Conservation (phyloP, 1,140 invertebrate genomes). For the Metopolophium dirhodum region DNA sequence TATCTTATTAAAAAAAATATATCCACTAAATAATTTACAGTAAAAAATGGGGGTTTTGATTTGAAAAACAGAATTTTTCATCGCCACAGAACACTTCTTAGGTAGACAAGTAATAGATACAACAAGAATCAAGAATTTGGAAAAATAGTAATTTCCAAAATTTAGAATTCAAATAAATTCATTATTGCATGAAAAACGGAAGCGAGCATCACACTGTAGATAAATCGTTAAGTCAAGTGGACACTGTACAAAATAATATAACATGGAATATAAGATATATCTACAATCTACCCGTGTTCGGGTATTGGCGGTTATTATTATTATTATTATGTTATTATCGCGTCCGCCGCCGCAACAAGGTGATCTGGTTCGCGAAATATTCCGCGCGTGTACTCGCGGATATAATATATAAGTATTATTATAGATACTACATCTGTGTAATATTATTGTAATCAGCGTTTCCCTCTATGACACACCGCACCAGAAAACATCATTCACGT, state of each 20-base stretch:
- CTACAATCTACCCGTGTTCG: not conserved
- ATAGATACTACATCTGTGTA: not conserved
- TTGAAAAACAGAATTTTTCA: too few species aligned
- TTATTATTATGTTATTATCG: not conserved
- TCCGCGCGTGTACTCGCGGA: not conserved
- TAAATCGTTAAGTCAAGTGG: not conserved
- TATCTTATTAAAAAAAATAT: too few species aligned
- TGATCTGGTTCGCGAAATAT: constrained; percentile 34
- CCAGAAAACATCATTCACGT: not conserved
- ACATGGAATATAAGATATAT: not conserved
- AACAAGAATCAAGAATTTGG: too few species aligned
- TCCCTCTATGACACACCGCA: not conserved
- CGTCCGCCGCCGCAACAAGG: not conserved
- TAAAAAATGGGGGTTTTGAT: too few species aligned
- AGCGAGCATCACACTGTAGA: not conserved
- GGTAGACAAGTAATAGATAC: too few species aligned
- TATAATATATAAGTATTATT: not conserved
- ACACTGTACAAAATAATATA: not conserved
- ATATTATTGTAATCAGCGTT: not conserved
- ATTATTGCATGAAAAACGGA: too few species aligned
- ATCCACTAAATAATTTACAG: too few species aligned
- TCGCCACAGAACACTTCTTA: too few species aligned
- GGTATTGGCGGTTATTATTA: not conserved
- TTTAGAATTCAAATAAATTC: too few species aligned
- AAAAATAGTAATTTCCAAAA: too few species aligned